Base-by-base conservation (phyloP, 2,113 vertebrate genomes). In the Pongo abelii region DNA sequence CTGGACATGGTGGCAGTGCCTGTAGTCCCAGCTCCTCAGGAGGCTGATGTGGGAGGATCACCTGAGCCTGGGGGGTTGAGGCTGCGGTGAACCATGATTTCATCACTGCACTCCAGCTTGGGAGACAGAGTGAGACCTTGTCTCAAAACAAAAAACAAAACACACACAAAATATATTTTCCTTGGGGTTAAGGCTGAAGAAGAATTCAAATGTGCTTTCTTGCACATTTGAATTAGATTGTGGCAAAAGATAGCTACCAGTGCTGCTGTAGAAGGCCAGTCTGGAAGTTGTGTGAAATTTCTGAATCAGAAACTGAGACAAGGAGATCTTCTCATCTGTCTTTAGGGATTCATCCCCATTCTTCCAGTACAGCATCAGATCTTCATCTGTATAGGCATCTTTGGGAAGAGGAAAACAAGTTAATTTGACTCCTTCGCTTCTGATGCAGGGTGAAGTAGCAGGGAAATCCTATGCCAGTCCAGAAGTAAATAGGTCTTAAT, bases 351-450 rank as follows among this genome's bases (percentile, higher is more conserved):
- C 99, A 0, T 99, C 99, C 2, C 99, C 99, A 46, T 99, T 99
- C 98, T 99, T 99, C 99, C 99, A 99, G 22, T 99, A 99, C 6
- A 99, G 98, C 99, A 99, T 99, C 94, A 99, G 98, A 96, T 99
- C 99, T 98, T 99, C 99, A 95, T 99, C 99, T 22, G 99, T 99
- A 96, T 99, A 99, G 32, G 99, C 99, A 98, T 99, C 99, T 99
- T 91, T 81, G 23, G 43, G 93, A 84, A 96, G 59, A 97, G 84
- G 67, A 98, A 98, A 97, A 55, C 40, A 0, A 11, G 0, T 57
- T 50, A 55, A 27, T 40, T 27, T 85, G n/a, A 84, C 61, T 92
- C 25, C 48, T 40, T 69, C 50, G 46, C 57, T 79, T 84, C 52
- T 32, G 40, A 89, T 6, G 25, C 30, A 52, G 46, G 12, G 4